Evolutionary conservation across 2,888 invertebrate genomes (phyloP).

Genomic region (Embidobia sp.): DNA sequence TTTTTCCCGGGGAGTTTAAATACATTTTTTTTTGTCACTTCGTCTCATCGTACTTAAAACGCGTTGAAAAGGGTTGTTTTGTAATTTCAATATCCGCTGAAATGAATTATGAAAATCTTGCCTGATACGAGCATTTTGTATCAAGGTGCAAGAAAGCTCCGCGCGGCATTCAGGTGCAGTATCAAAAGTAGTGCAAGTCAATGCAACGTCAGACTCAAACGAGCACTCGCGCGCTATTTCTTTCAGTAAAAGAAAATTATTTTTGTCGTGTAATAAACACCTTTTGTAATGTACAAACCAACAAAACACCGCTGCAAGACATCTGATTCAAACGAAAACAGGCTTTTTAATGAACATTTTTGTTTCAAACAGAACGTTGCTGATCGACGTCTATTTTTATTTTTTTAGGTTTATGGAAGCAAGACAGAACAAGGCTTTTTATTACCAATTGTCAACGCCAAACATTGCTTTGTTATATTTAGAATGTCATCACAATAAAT

Average conservation of each 20-base stretch:
- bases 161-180: background rate
- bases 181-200: constrained; percentile 6
- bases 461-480: no score
- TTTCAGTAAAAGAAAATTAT: constrained; percentile 1
- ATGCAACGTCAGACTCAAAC: background rate
- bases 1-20: no score
- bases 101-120: no score
- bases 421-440: constrained; percentile 2
- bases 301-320: background rate
- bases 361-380: background rate
- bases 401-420: background rate
- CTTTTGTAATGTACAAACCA: background rate
- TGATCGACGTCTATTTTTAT: constrained; percentile 3
- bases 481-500: no score
- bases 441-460: background rate
- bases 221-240: no score
- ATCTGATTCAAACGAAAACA: background rate
- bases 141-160: background rate
- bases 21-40: no score
- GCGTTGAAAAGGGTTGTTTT: no score
- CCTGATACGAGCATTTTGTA: no score
- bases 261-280: background rate
- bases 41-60: no score
- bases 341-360: background rate
- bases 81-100: no score